These are phyloP conservation scores for Lymantria dispar DNA, from an alignment of 2,888 invertebrate species.

Conservation along the genomic window DNA sequence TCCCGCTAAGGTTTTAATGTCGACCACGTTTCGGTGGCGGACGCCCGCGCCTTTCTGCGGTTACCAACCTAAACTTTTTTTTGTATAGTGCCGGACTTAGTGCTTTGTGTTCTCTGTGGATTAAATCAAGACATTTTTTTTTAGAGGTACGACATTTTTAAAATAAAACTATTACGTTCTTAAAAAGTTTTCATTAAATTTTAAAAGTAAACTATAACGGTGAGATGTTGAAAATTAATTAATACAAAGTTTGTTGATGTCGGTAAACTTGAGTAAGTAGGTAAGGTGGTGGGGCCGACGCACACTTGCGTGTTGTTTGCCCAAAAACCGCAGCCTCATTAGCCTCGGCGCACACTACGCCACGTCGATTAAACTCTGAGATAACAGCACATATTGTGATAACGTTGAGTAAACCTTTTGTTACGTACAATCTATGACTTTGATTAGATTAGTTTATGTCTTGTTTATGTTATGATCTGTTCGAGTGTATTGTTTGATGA, in stretches of 20 bases:
- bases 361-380: constrained; percentile 70
- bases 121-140: constrained; percentile 15
- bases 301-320: constrained; percentile 67
- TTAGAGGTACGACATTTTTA: constrained; percentile 28
- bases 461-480: constrained; percentile 35
- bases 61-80: constrained; percentile 62
- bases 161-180: constrained; percentile 5
- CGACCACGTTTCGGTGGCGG: constrained; percentile 80
- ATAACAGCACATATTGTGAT: constrained; percentile 66
- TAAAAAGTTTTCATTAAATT: constrained; percentile 9
- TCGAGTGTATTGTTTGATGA: constrained; percentile 16
- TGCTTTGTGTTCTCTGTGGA: constrained; percentile 48
- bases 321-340: constrained; percentile 77
- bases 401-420: constrained; percentile 50
- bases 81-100: constrained; percentile 50
- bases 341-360: constrained; percentile 72
- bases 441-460: constrained; percentile 53
- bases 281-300: constrained; percentile 39
- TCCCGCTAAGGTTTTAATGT: constrained; percentile 83
- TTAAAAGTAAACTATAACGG: constrained; percentile 16
- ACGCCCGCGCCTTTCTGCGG: constrained; percentile 78
- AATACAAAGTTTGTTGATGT: constrained; percentile 64
- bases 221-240: constrained; percentile 54
- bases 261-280: constrained; percentile 47
- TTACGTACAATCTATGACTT: constrained; percentile 44